phyloP scores from a whole-genome alignment of 2,797 vertebrate genomes.

The Enteromius argenteus region DNA sequence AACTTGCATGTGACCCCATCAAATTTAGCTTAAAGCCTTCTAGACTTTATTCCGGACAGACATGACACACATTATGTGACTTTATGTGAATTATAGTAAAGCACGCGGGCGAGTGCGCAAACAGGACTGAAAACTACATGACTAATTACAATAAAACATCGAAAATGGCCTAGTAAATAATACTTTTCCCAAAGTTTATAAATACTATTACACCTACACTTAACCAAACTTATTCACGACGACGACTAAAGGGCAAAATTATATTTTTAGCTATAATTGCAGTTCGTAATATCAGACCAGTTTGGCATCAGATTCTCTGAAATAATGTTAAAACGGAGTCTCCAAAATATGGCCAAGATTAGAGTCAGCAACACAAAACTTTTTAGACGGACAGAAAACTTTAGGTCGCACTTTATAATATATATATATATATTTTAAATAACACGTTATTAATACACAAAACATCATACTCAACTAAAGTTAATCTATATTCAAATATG shows the following conservation, averaged over 20 bases:
- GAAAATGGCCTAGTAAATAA: background rate
- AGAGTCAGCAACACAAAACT: background rate
- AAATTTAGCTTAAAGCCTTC: background rate
- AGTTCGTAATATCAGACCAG: background rate
- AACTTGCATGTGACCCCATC: background rate
- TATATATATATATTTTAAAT: background rate
- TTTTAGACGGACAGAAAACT: slow-evolving; percentile 11
- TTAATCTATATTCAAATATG: background rate
- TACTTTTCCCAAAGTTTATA: background rate
- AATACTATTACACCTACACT: background rate
- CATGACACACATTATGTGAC: background rate
- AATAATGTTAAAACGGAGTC: background rate
- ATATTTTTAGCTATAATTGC: background rate
- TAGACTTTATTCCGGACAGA: background rate
- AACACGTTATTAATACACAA: background rate
- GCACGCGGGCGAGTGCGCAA: background rate
- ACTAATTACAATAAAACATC: background rate
- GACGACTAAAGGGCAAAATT: background rate
- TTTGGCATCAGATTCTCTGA: background rate
- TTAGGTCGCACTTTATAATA: background rate
- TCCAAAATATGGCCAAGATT: background rate
- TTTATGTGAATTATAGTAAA: background rate
- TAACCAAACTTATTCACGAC: background rate
- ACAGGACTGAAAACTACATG: background rate
- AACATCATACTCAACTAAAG: background rate